Percentiles rank a stretch among this genome's conserved stretches.
Evolutionary conservation across 92 coral and sea anemone species (phyloP).

Genomic region (Blastomussa wellsi): DNA sequence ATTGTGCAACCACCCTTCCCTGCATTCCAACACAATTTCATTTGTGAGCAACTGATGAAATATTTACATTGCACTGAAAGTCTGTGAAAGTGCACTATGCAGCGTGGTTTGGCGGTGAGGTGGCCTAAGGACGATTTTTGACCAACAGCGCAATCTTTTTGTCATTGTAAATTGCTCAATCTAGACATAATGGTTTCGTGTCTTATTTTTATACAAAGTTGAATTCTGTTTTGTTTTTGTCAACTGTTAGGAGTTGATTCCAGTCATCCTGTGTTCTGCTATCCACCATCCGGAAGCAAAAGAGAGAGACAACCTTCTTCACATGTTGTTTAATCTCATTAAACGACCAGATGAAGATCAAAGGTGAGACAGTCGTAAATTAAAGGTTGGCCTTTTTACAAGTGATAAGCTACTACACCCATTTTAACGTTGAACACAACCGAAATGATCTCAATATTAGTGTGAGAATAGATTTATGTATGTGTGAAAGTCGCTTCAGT

Average conservation of each 20-base stretch:
- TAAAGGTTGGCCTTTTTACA: background rate
- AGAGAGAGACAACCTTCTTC: conserved; percentile 91
- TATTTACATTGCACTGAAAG: too few species aligned
- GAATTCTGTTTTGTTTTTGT: background rate
- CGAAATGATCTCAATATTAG: too few species aligned
- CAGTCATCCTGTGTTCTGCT: conserved; percentile 92
- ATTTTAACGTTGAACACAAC: too few species aligned
- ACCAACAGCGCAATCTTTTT: background rate
- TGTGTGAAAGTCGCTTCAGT: too few species aligned
- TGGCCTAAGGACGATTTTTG: background rate
- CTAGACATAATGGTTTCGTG: background rate
- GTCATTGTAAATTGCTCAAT: too few species aligned
- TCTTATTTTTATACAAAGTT: background rate
- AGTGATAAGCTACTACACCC: too few species aligned
- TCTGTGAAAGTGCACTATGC: too few species aligned
- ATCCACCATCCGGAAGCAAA: conserved; percentile 91
- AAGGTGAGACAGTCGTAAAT: conserved; percentile 57
- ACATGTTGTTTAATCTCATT: conserved; percentile 89
- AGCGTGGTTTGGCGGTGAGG: background rate
- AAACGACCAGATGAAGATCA: conserved; percentile 98
- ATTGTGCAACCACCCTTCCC: background rate
- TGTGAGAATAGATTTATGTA: too few species aligned
- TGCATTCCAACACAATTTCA: background rate
- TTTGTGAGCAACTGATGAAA: background rate
- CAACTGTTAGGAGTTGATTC: conserved; percentile 78